These are phyloP conservation scores for Setophaga petechia DNA, from an alignment of 2,113 vertebrate genomes.

Conservation along the genomic window DNA sequence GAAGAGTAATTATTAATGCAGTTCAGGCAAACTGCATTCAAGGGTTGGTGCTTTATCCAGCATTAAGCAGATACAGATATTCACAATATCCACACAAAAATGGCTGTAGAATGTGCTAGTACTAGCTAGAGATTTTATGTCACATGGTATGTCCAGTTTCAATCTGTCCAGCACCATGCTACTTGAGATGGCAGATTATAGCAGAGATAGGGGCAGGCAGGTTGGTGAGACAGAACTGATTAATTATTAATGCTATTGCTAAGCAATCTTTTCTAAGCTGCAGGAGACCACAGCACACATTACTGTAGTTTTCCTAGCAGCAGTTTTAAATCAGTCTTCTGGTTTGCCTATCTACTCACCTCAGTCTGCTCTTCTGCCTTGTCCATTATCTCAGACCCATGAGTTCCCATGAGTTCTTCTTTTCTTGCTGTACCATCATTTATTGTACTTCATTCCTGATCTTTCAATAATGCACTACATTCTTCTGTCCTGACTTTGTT, in stretches of 20 bases:
- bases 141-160: not conserved
- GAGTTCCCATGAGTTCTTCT: not conserved
- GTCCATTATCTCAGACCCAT: not conserved
- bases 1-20: constrained; percentile 41
- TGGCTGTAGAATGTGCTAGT: not conserved
- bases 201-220: not conserved
- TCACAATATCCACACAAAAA: not conserved
- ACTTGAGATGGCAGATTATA: not conserved
- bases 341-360: not conserved
- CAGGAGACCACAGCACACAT: not conserved
- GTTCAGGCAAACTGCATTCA: constrained; percentile 21
- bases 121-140: not conserved
- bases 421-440: not conserved
- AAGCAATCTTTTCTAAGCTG: not conserved
- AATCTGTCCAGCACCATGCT: not conserved
- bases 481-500: not conserved
- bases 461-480: not conserved
- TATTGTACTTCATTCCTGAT: not conserved
- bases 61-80: not conserved
- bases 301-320: not conserved
- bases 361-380: not conserved
- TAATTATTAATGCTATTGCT: not conserved
- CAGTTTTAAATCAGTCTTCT: not conserved
- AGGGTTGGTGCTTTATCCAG: not conserved
- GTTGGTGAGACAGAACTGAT: not conserved